Conservation (phyloP, 53 echinoderm and acorn worm species). For the Hippasteria phrygiana region DNA sequence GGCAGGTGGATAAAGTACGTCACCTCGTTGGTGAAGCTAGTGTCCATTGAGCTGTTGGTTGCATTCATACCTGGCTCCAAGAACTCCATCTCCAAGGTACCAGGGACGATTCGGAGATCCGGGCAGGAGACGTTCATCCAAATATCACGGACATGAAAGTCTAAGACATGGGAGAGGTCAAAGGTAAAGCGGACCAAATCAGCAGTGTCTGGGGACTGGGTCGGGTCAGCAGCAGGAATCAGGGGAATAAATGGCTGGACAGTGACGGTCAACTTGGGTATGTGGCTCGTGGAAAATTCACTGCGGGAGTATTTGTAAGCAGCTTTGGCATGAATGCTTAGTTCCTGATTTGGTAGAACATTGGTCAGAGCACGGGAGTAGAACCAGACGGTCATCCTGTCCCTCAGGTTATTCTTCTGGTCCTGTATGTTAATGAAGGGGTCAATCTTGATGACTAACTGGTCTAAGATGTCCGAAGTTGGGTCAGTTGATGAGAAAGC, state of each 20-base stretch:
- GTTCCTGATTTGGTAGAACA: slow-evolving; percentile 55
- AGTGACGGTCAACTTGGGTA: slow-evolving; percentile 59
- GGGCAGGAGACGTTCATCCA: slow-evolving; percentile 87
- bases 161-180: slow-evolving; percentile 68
- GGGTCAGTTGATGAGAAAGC: background rate
- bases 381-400: slow-evolving; percentile 54
- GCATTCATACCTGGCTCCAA: slow-evolving; percentile 63
- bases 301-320: slow-evolving; percentile 36
- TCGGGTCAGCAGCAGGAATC: slow-evolving; percentile 54
- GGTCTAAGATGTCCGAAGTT: slow-evolving; percentile 38
- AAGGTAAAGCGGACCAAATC: slow-evolving; percentile 74
- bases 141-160: slow-evolving; percentile 67
- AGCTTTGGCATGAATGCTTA: slow-evolving; percentile 44
- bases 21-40: slow-evolving; percentile 36
- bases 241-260: slow-evolving; percentile 78
- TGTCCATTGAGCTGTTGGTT: slow-evolving; percentile 65
- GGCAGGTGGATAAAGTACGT: slow-evolving; percentile 74
- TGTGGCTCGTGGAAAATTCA: slow-evolving; percentile 16
- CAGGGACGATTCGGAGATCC: slow-evolving; percentile 66
- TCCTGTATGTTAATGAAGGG: slow-evolving; percentile 72
- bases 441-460: slow-evolving; percentile 44
- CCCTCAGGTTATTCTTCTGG: background rate
- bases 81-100: slow-evolving; percentile 69
- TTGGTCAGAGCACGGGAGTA: slow-evolving; percentile 69
- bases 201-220: slow-evolving; percentile 69